Evolutionary conservation across 1,140 invertebrate genomes (phyloP), one percentile per base, ranked within the genome.

Genomic region (Camponotus vicinus): DNA sequence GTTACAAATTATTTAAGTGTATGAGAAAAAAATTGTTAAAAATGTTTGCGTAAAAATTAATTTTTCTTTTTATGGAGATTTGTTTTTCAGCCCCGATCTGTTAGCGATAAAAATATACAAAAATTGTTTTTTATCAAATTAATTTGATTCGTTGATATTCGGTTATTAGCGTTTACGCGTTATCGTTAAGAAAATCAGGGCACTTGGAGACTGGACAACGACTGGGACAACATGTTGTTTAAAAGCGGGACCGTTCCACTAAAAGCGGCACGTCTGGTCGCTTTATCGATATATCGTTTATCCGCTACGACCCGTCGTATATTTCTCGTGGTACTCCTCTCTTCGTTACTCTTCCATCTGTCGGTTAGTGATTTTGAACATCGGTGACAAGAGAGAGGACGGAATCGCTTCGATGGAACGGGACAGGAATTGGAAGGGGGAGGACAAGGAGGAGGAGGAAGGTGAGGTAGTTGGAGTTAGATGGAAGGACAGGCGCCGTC

Each of bases 221-320:
- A 52, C 69, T 80, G 40, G 55, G 21, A 82, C 55, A 27, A 82
- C 52, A 73, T 40, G 69, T 82, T 71, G 55, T 83, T 57, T 75
- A 61, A 83, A 83, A 83, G 55, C 67, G 21, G 40, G 55, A 45
- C 55, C 32, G n/a, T 59, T 27, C 27, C 13, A 40, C 27, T 83
- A 83, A 83, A 75, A 83, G 79, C 69, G 79, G 69, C 69, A 83
- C 55, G 79, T 83, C 79, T 83, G 55, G 40, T 83, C 67, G 79
- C 55, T 71, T 83, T 83, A 73, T 59, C 85, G 88, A 90, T 90
- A 90, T 82, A 84, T 82, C 89, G 88, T 90, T 90, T 90, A 90
- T 90, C 86, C 77, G 88, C 82, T 79, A 57, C 88, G 88, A 67
- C 86, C 85, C 71, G 64, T 76, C 86, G 88, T 88, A 80, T 90